Base-by-base conservation (phyloP, 2,888 invertebrate species). In the Acronicta alni region DNA sequence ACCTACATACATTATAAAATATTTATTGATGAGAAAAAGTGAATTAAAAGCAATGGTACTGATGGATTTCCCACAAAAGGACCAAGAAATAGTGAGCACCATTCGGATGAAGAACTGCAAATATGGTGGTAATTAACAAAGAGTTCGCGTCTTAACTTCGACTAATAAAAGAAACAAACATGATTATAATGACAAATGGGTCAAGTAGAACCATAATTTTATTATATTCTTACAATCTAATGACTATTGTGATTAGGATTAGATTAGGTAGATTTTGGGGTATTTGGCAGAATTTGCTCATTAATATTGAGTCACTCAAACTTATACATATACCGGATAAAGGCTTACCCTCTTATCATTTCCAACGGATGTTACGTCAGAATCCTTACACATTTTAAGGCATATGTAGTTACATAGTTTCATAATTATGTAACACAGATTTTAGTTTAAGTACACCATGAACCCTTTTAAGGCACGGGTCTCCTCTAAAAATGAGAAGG, bases 141-240 rank as follows among this genome's bases (percentile, higher is more conserved):
- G 18, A 35, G 41, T 51, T 7, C 45, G 48, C 18, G 38, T 32
- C 51, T 68, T 68, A 53, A 35, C 56, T 53, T 26, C 3, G 17
- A 42, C 55, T 68, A 57, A 69, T 69, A 53, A 58, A 57, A 45
- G 12, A 37, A 37, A 39, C 26, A 63, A 18, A 51, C 37, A 57
- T 57, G 43, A 46, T 35, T 6, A n/a, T 48, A 5, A 10, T 41
- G 26, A 47, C 32, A 54, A 58, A 70, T 41, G 43, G 66, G 71
- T 68, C 60, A 68, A 68, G 66, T 56, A 70, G 37, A 56, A 20
- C 9, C 17, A 38, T 38, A 15, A n/a, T n/a, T n/a, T n/a, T n/a
- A n/a, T n/a, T n/a, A n/a, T 20, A 20, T 35, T 47, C 46, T 48
- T 44, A 37, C 39, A 37, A 14, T 32, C 26, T 1, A 23, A 14